phyloP scores from a whole-genome alignment of 2,888 invertebrate genomes.

The Steinernema hermaphroditum region DNA sequence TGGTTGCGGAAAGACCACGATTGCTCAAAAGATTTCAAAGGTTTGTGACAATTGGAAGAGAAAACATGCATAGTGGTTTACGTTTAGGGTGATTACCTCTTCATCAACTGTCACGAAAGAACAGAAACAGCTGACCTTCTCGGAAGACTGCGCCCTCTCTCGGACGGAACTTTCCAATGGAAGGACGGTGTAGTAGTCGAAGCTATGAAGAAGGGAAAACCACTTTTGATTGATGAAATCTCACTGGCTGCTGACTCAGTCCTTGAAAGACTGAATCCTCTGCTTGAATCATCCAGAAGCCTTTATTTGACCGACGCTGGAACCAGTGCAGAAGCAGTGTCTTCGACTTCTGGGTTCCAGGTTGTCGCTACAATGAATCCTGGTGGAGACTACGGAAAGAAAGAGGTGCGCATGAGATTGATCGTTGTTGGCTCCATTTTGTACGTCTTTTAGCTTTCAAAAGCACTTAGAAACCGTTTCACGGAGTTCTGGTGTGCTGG shows the following conservation, averaged over 20 bases:
- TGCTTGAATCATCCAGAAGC: slow-evolving; percentile 87
- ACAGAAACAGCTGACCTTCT: slow-evolving; percentile 97
- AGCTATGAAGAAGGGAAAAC: slow-evolving; percentile 83
- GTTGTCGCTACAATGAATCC: slow-evolving; percentile 99
- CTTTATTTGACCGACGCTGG: slow-evolving; percentile 89
- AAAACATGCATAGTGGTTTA: background rate
- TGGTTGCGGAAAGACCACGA: slow-evolving; percentile 70
- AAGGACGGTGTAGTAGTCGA: slow-evolving; percentile 89
- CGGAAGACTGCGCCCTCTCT: slow-evolving; percentile 87
- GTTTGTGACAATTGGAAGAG: slow-evolving; percentile 69
- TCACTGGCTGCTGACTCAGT: slow-evolving; percentile 84
- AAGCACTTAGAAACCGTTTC: slow-evolving; percentile 92
- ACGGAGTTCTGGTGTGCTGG: slow-evolving; percentile 94
- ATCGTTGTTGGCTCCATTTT: too few species aligned
- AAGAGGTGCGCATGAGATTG: slow-evolving; percentile 75
- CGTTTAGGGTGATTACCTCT: slow-evolving; percentile 75
- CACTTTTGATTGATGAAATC: slow-evolving; percentile 96
- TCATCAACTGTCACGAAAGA: slow-evolving; percentile 95
- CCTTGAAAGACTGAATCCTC: slow-evolving; percentile 90
- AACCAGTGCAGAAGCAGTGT: slow-evolving; percentile 69
- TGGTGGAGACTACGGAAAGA: slow-evolving; percentile 98
- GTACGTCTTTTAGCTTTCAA: slow-evolving; percentile 75
- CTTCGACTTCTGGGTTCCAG: slow-evolving; percentile 77
- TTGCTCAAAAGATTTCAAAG: slow-evolving; percentile 45
- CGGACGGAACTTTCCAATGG: slow-evolving; percentile 75